Conservation (phyloP, 2,888 invertebrate species). For the Peribatodes rhomboidaria region DNA sequence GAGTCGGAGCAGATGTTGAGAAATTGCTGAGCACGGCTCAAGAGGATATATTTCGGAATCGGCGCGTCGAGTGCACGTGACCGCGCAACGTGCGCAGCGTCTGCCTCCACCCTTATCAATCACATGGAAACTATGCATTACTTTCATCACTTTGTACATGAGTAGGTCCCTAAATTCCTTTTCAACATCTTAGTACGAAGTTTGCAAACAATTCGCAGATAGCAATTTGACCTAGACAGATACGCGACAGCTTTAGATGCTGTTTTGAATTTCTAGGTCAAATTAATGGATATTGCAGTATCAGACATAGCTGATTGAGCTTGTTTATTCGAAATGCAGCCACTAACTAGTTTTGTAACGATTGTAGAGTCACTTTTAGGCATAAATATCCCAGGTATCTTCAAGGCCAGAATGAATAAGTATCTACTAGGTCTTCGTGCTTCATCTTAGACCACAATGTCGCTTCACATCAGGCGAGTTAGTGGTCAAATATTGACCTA, state of each 20-base stretch:
- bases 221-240: conserved; percentile 10
- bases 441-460: too few relatives aligned
- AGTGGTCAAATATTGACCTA: too few relatives aligned
- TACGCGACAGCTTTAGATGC: conserved; percentile 3
- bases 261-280: conserved; percentile 1
- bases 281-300: conserved; percentile 6
- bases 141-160: conserved; percentile 56
- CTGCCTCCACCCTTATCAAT: conserved; percentile 68
- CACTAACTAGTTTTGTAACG: too few relatives aligned
- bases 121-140: conserved; percentile 66
- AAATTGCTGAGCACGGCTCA: conserved; percentile 62
- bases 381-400: too few relatives aligned
- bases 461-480: too few relatives aligned
- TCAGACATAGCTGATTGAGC: background rate
- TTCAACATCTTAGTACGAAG: conserved; percentile 24
- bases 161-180: conserved; percentile 15
- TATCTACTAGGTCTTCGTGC: too few relatives aligned
- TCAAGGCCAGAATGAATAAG: too few relatives aligned
- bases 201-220: conserved; percentile 30
- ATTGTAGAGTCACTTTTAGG: too few relatives aligned
- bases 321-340: too few relatives aligned
- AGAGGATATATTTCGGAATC: conserved; percentile 58
- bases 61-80: conserved; percentile 54
- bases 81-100: conserved; percentile 43
- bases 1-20: conserved; percentile 58